phyloP scores from a whole-genome alignment of 2,113 vertebrate species.

The Pollachius pollachius region DNA sequence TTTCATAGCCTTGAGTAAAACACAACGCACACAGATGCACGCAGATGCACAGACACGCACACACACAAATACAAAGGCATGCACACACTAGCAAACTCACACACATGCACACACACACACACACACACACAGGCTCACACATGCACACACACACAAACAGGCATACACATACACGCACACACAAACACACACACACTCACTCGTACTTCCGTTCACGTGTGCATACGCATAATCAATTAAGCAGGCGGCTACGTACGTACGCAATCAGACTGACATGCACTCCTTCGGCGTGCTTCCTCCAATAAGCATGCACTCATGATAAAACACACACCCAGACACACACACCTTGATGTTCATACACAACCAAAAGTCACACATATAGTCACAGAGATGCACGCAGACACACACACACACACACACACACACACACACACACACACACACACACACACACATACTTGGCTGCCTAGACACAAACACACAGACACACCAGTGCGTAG shows the following conservation, averaged over 20 bases:
- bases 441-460: conserved; percentile 1
- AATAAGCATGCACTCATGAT: conserved; percentile 29
- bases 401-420: conserved; percentile 33
- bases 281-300: conserved; percentile 29
- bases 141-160: background rate
- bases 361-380: background rate
- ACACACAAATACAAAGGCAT: conserved; percentile 29
- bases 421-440: conserved; percentile 28
- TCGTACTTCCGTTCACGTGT: background rate
- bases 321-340: conserved; percentile 22
- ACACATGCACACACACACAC: conserved; percentile 14
- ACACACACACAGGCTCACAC: conserved; percentile 18
- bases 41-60: conserved; percentile 11
- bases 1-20: conserved; percentile 57
- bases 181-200: background rate
- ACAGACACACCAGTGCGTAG: conserved; percentile 6
- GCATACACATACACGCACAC: conserved; percentile 3
- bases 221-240: too few species aligned
- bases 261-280: conserved; percentile 14
- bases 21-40: conserved; percentile 26
- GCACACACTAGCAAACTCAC: conserved; percentile 12
- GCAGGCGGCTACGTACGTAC: background rate
- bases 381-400: conserved; percentile 14
- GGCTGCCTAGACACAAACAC: background rate
- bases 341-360: background rate